These are phyloP conservation scores for Limonius californicus DNA, from an alignment of 1,140 invertebrate species.

Conservation along the genomic window DNA sequence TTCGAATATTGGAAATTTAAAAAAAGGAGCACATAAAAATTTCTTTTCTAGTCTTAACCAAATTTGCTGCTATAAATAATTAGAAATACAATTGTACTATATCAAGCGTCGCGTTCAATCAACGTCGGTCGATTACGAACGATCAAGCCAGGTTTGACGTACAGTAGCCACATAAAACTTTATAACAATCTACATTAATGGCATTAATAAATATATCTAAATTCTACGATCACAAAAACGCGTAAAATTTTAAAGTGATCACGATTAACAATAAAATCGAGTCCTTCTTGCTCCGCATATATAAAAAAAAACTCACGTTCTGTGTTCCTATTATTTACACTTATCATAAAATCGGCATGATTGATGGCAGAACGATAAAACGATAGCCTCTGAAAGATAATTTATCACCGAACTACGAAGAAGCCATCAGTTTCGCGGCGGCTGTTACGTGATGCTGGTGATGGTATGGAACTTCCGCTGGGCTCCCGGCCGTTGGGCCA, in stretches of 20 bases:
- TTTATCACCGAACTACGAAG: slow-evolving; percentile 53
- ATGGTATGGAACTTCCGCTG: slow-evolving; percentile 56
- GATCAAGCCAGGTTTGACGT: not conserved
- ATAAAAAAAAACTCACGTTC: no score
- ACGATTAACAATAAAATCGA: not conserved
- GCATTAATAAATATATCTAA: slow-evolving; percentile 5
- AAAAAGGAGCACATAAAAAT: not conserved
- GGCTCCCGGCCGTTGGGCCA: slow-evolving; percentile 25
- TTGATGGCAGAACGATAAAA: not conserved
- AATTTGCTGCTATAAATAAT: not conserved
- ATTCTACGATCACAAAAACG: slow-evolving; percentile 3
- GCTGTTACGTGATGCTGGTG: slow-evolving; percentile 78
- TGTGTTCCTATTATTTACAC: not conserved
- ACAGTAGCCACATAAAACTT: not conserved
- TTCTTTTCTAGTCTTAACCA: no score
- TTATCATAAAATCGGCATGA: not conserved
- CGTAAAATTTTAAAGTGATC: not conserved
- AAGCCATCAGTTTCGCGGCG: slow-evolving; percentile 73
- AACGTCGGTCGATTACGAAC: not conserved
- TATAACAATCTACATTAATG: slow-evolving; percentile 3
- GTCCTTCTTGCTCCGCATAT: not conserved
- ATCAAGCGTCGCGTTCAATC: no score
- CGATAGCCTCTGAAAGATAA: not conserved
- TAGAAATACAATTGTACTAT: not conserved
- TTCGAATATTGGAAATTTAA: no score